Base-by-base conservation (phyloP, 2,113 vertebrate species). In the Dasyprocta punctata region DNA sequence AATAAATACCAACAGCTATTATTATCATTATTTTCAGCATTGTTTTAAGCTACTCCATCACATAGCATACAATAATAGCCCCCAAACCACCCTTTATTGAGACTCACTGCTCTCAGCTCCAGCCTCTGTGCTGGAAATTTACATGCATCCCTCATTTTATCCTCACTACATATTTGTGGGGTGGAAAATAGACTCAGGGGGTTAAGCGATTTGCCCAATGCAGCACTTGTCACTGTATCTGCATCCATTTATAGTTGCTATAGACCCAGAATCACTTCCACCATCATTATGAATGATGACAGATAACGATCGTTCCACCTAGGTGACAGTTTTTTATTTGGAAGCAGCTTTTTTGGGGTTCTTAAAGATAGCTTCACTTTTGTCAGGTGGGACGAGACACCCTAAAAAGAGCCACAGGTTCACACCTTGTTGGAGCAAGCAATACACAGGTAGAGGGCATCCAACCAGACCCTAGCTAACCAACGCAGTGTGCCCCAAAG, bases 401-500 rank as follows among this genome's bases (percentile, higher is more conserved):
- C 38, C 60, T 63, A 33, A 4, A 6, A 47, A 47, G 17, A 60
- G 63, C 38, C 75, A 61, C 3, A 47, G 2, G 47, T 28, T 44
- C 58, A n/a, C 5, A 44, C 49, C 47, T 71, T 22, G 30, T 12
- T 20, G 10, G 30, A 38, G 24, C 28, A 22, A 65, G 0, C 24
- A 58, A 33, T 4, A 6, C 47, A 1, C 0, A 41, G 24, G 33
- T 2, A 9, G 60, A 54, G 7, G n/a, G 30, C 36, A 52, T 30
- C 80, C 6, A 26, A 2, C 13, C 73, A 61, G 69, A 67, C 28
- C 38, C 8, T 33, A 11, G 2, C 8, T 3, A 20, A 52, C 28
- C 22, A 6, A 13, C 1, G 1, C 0, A 20, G 52, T 1, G 0
- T 0, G 38, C 24, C 26, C 19, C 28, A 60, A 69, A 0, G 13